These are phyloP conservation scores for Sardinella longiceps DNA, from an alignment of 2,797 vertebrate species.

Conservation along the genomic window DNA sequence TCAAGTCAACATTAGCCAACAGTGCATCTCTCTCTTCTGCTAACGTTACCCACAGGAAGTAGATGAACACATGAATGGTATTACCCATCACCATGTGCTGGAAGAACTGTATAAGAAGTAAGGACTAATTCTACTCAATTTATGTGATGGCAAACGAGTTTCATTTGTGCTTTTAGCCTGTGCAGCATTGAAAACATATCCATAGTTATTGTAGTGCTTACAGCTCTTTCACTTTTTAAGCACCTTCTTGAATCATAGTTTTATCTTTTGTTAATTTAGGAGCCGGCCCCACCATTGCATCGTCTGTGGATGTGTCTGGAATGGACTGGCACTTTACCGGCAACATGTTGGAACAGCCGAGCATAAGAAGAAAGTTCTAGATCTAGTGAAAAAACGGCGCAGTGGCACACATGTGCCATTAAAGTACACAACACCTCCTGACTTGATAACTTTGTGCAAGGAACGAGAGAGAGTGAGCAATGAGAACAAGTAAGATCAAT, in stretches of 20 bases:
- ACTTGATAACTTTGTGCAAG: not conserved
- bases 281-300: not conserved
- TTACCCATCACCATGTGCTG: slow-evolving; percentile 33
- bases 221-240: not conserved
- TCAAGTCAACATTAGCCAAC: not conserved
- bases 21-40: not conserved
- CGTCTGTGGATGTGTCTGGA: not conserved
- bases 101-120: slow-evolving; percentile 23
- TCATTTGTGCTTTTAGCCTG: not conserved
- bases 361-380: slow-evolving; percentile 57
- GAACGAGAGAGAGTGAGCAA: not conserved
- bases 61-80: slow-evolving; percentile 43
- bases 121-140: not conserved
- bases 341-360: slow-evolving; percentile 56
- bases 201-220: not conserved
- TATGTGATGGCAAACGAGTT: not conserved
- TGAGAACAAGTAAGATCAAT: not conserved
- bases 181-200: not conserved
- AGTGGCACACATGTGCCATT: not conserved
- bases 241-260: not conserved
- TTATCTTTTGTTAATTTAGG: not conserved
- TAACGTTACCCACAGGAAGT: slow-evolving; percentile 37
- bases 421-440: not conserved
- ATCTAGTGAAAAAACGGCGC: not conserved
- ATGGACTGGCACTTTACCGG: slow-evolving; percentile 52